Base-by-base conservation (phyloP, 2,797 vertebrate species). In the Streptopelia turtur region DNA sequence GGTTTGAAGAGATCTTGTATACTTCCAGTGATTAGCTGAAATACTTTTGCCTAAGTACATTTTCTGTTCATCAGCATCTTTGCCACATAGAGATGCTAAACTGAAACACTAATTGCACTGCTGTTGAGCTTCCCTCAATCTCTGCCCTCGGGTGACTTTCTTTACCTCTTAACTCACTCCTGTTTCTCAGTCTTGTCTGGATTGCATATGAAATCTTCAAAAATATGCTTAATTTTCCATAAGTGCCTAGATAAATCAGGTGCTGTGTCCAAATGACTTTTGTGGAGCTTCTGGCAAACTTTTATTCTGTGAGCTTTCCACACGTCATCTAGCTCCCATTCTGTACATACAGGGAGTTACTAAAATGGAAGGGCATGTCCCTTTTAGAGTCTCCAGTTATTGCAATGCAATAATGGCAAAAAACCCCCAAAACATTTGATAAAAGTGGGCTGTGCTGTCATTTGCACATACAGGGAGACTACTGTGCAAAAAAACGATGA, bases 371-470 rank as follows among this genome's bases (percentile, higher is more conserved):
- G 23, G 39, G 9, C 1, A 2, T 9, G 7, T 53, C 60, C 27
- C 5, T 86, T 83, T 85, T 71, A 28, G n/a, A 50, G 5, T 28
- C 30, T 50, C 31, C 64, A 9, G 10, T 25, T 82, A 8, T 12
- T 77, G 33, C 13, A 65, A 25, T 47, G 68, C 33, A 45, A 12
- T 43, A 64, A 49, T 13, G 81, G 11, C 49, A 74, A 78, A 78
- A 87, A 12, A 0, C 8, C 1, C 3, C 37, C 37, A 5, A 64
- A 82, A 16, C 0, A 2, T n/a, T n/a, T 56, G 11, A 21, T 82
- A 49, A 11, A 12, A 41, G 18, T 64, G 31, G 25, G 2, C 35
- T n/a, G 10, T 52, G 28, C 14, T 77, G 22, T 76, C 27, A 70
- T 70, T 47, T 78, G 25, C 13, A 15, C 6, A 4, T 59, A n/a